These are phyloP conservation scores for Rhinopomastus cyanomelas DNA, from an alignment of 2,113 vertebrate species.

Conservation along the genomic window DNA sequence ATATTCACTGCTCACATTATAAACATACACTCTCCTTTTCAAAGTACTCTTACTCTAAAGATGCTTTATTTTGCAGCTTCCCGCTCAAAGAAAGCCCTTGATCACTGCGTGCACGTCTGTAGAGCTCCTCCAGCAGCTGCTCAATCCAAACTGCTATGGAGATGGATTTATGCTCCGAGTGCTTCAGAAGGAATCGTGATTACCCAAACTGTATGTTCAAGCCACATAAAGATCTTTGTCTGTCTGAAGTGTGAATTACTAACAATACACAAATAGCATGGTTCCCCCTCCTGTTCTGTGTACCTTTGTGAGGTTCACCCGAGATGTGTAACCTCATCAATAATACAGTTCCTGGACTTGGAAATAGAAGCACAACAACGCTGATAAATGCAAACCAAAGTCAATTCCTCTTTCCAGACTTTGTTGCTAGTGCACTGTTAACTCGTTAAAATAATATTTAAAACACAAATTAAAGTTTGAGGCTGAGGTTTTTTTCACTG, in stretches of 20 bases:
- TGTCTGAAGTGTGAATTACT: neutral
- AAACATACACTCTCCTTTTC: neutral
- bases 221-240: too few species aligned
- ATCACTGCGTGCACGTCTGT: neutral
- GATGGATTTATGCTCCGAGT: neutral
- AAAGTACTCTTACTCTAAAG: neutral
- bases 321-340: neutral
- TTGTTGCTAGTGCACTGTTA: neutral
- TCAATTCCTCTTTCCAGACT: neutral
- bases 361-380: neutral
- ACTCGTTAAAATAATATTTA: neutral
- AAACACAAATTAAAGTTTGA: neutral
- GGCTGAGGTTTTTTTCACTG: neutral
- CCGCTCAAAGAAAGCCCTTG: neutral
- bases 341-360: neutral
- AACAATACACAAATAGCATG: neutral
- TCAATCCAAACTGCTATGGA: neutral
- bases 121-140: neutral
- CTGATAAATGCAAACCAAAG: neutral
- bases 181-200: neutral
- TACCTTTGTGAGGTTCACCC: neutral
- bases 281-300: fast-evolving
- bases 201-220: neutral
- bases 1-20: fast-evolving
- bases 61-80: neutral